Conservation (phyloP, 2,797 vertebrate genomes). For the Notoglanidium macrostoma region DNA sequence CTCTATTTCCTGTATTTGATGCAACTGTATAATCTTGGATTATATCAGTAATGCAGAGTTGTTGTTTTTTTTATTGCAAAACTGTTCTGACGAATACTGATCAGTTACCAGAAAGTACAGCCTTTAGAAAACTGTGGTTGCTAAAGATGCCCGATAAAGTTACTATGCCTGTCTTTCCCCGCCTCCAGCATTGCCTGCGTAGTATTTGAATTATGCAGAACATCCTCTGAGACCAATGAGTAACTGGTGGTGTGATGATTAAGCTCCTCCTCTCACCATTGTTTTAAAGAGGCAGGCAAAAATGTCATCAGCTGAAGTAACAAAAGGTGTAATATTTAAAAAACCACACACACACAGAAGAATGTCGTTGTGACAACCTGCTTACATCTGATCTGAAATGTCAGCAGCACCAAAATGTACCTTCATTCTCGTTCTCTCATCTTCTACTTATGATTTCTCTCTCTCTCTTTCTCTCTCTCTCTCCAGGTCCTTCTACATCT, state of each 20-base stretch:
- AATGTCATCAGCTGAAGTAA: constrained; percentile 24
- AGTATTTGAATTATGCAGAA: constrained; percentile 64
- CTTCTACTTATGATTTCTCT: background rate
- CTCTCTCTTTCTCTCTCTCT: background rate
- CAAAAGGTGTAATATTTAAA: background rate
- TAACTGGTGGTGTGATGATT: constrained; percentile 75
- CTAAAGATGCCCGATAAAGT: constrained; percentile 43
- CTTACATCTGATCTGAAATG: background rate
- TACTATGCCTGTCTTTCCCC: background rate
- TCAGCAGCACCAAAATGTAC: background rate
- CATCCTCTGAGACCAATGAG: constrained; percentile 69
- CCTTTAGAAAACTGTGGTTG: background rate
- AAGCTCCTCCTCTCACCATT: constrained; percentile 72
- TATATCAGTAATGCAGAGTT: background rate
- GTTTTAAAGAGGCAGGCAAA: constrained; percentile 73
- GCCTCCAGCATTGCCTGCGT: constrained; percentile 49
- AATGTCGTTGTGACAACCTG: background rate
- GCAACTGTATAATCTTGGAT: background rate
- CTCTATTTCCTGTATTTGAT: background rate
- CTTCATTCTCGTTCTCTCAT: background rate
- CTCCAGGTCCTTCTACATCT: background rate
- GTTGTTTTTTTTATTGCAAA: background rate
- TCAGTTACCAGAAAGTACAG: background rate
- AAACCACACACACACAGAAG: no score
- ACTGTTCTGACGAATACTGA: background rate